A percentile compares a stretch with the other conserved stretches of the same genome.
Evolutionary conservation across 2,113 vertebrate species (phyloP).

Genomic region (Gallinago paraguaiae): DNA sequence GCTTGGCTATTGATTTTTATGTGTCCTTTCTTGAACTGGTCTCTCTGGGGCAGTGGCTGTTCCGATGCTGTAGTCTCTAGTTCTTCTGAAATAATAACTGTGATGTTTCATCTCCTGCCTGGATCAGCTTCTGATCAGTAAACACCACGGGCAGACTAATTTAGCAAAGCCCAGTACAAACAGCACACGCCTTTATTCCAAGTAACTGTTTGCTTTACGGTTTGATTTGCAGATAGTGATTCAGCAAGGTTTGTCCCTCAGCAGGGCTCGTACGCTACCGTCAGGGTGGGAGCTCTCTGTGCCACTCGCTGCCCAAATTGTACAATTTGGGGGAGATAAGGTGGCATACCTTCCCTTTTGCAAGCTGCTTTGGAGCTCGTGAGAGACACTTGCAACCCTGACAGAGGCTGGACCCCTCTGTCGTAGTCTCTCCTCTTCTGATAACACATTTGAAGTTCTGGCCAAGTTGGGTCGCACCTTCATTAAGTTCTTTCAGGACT

Average conservation of each 20-base stretch:
- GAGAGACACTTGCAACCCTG: background rate
- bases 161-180: slow-evolving; percentile 15
- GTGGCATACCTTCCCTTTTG: background rate
- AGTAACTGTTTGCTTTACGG: slow-evolving; percentile 4
- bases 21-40: background rate
- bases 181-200: slow-evolving; percentile 25
- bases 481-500: slow-evolving; percentile 4
- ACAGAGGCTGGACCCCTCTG: background rate
- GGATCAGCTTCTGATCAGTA: background rate
- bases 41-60: background rate
- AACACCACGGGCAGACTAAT: background rate
- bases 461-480: background rate
- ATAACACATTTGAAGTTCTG: slow-evolving; percentile 11
- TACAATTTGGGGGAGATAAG: background rate
- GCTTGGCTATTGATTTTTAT: background rate
- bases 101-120: background rate
- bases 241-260: background rate
- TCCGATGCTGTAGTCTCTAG: background rate
- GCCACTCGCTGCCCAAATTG: background rate
- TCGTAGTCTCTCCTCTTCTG: background rate
- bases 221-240: slow-evolving; percentile 31
- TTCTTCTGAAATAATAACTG: background rate
- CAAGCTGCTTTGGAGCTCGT: background rate
- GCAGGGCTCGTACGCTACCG: background rate
- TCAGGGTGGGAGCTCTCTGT: background rate